Conservation (phyloP, 2,113 vertebrate genomes). For the Ictidomys tridecemlineatus region DNA sequence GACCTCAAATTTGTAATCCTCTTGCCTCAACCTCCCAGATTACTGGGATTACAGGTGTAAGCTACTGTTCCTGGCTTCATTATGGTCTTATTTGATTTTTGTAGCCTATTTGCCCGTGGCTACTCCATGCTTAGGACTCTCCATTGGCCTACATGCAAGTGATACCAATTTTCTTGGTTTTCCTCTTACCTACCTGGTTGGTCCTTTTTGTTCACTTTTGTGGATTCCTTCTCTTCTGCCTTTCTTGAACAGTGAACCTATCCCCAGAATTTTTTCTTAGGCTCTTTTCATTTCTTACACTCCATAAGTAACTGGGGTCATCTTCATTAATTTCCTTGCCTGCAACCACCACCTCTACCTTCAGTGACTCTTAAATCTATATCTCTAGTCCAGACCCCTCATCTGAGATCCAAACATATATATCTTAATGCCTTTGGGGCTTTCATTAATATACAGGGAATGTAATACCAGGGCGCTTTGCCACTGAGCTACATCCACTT, state of each 20-base stretch:
- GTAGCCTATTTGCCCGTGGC: neutral
- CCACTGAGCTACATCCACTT: no score
- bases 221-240: neutral
- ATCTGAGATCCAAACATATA: neutral
- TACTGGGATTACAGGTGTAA: neutral
- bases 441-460: no score
- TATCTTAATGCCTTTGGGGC: neutral
- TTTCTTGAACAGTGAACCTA: neutral
- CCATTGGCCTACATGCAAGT: neutral
- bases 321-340: neutral
- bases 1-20: neutral
- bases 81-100: neutral
- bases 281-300: neutral
- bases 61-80: neutral
- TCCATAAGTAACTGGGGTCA: neutral
- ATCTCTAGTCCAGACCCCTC: neutral
- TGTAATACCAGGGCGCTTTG: no score
- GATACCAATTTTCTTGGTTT: neutral
- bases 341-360: neutral
- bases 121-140: neutral
- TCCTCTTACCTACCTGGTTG: neutral
- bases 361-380: neutral
- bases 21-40: neutral
- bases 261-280: neutral
- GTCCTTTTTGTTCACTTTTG: neutral